These are phyloP conservation scores for Protosalanx chinensis DNA, from an alignment of 2,797 vertebrate species.

Conservation along the genomic window DNA sequence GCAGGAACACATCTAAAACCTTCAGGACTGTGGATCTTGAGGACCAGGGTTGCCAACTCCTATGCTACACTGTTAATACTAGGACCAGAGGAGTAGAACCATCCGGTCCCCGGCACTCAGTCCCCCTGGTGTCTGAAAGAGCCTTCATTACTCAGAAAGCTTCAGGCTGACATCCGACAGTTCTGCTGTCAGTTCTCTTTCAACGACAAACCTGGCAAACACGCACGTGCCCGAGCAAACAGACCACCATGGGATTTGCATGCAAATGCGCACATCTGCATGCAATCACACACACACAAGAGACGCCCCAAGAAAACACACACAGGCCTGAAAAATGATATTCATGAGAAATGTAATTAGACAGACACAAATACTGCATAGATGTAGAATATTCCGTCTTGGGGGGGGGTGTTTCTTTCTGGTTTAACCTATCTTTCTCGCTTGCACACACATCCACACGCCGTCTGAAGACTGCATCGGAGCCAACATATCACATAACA, in stretches of 20 bases:
- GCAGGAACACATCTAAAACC: too few species aligned
- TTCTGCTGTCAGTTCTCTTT: not conserved
- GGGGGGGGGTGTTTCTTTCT: not conserved
- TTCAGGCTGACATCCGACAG: not conserved
- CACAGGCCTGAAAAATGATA: not conserved
- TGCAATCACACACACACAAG: not conserved
- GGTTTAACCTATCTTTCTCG: not conserved
- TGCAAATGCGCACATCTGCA: not conserved
- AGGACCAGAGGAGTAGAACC: not conserved
- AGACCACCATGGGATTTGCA: too few species aligned
- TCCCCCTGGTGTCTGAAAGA: not conserved
- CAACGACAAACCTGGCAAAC: not conserved
- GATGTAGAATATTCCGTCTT: not conserved
- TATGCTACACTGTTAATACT: not conserved
- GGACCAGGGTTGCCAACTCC: too few species aligned
- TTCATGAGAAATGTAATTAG: constrained; percentile 23
- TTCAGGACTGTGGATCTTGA: too few species aligned
- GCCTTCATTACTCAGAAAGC: not conserved
- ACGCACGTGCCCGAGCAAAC: not conserved
- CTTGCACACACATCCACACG: not conserved
- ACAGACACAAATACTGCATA: constrained; percentile 17
- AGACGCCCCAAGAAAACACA: not conserved
- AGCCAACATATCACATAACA: too few species aligned
- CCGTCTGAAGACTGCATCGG: not conserved
- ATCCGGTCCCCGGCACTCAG: too few species aligned